These are phyloP conservation scores for Ophion costatus DNA, from an alignment of 2,888 invertebrate species.

Conservation along the genomic window DNA sequence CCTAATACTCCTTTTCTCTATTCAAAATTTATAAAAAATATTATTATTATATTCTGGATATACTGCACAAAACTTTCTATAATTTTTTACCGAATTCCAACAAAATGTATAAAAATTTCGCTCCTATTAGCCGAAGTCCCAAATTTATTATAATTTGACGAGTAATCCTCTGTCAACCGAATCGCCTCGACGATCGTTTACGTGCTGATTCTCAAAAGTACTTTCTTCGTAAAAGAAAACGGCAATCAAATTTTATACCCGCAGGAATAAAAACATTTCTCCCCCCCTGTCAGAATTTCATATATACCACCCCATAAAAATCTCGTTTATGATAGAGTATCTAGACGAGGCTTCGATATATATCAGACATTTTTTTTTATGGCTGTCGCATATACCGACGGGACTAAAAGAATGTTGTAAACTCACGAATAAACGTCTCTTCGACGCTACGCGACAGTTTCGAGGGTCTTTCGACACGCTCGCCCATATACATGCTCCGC, in stretches of 20 bases:
- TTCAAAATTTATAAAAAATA: too few species aligned
- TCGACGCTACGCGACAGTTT: conserved; percentile 34
- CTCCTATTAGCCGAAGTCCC: neutral
- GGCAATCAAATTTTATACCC: neutral
- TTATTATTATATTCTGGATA: too few species aligned
- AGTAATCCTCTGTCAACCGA: neutral
- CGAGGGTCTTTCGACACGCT: conserved; percentile 44
- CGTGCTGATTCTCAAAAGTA: neutral
- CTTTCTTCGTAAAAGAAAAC: neutral
- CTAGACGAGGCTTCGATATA: conserved; percentile 30
- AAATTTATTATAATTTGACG: neutral
- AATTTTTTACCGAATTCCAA: too few species aligned
- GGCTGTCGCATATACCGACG: conserved; percentile 40
- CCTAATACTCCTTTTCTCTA: too few species aligned
- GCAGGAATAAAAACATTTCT: conserved; percentile 6
- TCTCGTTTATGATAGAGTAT: conserved; percentile 56
- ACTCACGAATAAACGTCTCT: conserved; percentile 53
- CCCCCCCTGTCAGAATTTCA: neutral
- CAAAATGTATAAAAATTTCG: too few species aligned
- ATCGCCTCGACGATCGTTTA: neutral
- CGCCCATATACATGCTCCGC: conserved; percentile 29
- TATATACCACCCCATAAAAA: conserved; percentile 19
- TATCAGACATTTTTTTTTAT: conserved; percentile 55
- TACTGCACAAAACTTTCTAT: too few species aligned
- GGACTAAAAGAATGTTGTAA: conserved; percentile 53